Conservation (phyloP, 37 sponge, comb jelly and placozoan genomes). For the Ianthella basta region DNA sequence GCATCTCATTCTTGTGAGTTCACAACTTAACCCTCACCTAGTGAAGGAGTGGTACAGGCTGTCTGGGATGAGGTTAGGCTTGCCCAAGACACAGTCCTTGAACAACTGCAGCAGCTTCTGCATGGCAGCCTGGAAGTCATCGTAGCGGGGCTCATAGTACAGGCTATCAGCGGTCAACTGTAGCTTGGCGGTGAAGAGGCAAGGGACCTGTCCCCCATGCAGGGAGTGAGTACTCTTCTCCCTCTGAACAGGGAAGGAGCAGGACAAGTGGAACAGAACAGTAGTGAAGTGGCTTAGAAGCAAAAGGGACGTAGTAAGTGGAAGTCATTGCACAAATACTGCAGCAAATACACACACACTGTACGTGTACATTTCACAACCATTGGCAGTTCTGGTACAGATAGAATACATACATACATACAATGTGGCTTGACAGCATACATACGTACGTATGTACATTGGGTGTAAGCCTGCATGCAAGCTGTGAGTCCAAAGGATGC, state of each 20-base stretch:
- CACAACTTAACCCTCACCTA: slow-evolving; percentile 48
- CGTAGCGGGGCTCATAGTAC: slow-evolving; percentile 72
- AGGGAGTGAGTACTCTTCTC: slow-evolving; percentile 29
- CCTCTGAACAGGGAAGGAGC: neutral
- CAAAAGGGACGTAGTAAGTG: neutral
- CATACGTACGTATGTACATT: slow-evolving; percentile 13
- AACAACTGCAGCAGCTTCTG: slow-evolving; percentile 66
- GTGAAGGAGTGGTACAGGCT: slow-evolving; percentile 90
- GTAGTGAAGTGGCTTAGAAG: too few species aligned
- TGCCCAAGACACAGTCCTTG: slow-evolving; percentile 81
- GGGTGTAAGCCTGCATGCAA: neutral
- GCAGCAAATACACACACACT: neutral
- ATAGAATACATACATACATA: slow-evolving; percentile 3
- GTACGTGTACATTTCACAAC: neutral
- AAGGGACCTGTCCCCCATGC: slow-evolving; percentile 25
- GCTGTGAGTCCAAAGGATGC: too few species aligned
- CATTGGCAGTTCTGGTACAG: neutral
- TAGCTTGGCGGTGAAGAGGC: slow-evolving; percentile 83
- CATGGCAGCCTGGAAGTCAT: slow-evolving; percentile 66
- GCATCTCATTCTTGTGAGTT: neutral
- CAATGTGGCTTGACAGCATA: neutral
- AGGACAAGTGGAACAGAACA: neutral
- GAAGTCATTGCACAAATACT: neutral
- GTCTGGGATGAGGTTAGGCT: slow-evolving; percentile 86
- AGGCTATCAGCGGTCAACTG: slow-evolving; percentile 65